Percentiles rank a stretch among this genome's conserved stretches.
phyloP scores from a whole-genome alignment of 2,888 invertebrate species.

The Ligdia adustata region DNA sequence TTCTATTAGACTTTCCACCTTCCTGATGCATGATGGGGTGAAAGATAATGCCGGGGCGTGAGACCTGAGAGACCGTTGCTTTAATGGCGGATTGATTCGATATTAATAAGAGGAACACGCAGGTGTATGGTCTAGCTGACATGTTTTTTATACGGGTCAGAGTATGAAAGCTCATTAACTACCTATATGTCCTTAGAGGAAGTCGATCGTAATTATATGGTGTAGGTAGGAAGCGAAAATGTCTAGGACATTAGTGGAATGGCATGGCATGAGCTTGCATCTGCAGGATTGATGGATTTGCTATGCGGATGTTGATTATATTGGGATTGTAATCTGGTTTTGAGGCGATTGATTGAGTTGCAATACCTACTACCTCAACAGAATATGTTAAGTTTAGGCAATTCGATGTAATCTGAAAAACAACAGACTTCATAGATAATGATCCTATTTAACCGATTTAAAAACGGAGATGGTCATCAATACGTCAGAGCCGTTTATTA shows the following conservation, averaged over 20 bases:
- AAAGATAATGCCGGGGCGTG: constrained; percentile 80
- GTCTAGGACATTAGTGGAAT: constrained; percentile 36
- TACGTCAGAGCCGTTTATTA: no score
- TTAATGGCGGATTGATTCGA: constrained; percentile 80
- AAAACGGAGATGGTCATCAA: no score
- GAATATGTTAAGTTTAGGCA: no score
- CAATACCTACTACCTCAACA: no score
- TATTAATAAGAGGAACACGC: constrained; percentile 75
- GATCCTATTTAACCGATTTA: no score
- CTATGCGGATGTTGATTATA: neutral
- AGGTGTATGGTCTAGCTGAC: constrained; percentile 54
- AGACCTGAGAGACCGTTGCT: constrained; percentile 55
- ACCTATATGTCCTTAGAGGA: constrained; percentile 30
- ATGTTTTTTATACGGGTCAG: constrained; percentile 47
- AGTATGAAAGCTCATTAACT: constrained; percentile 35
- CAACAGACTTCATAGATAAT: no score
- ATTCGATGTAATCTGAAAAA: no score
- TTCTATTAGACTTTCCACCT: constrained; percentile 82
- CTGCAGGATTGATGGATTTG: constrained; percentile 18
- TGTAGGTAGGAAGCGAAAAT: constrained; percentile 31
- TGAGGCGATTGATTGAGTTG: no score
- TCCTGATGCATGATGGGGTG: constrained; percentile 80
- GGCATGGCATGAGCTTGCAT: constrained; percentile 13
- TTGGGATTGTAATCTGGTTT: no score
- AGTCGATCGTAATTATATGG: constrained; percentile 32